These are phyloP conservation scores for Asbolus verrucosus DNA, from an alignment of 1,140 invertebrate species.

Conservation along the genomic window DNA sequence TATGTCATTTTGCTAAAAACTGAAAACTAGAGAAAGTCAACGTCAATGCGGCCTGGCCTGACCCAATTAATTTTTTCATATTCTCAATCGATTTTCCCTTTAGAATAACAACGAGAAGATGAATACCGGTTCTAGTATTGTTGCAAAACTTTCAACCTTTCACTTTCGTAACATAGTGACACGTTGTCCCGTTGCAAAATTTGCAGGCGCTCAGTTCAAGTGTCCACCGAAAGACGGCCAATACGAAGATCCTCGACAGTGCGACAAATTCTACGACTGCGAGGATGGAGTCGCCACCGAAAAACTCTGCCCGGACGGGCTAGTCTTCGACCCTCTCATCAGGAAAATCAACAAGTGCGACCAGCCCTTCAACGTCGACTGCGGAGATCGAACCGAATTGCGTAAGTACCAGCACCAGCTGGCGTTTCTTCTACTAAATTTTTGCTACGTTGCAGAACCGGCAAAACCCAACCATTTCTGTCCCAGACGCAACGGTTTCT, in stretches of 20 bases:
- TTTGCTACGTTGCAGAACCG: conserved; percentile 72
- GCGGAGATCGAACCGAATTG: conserved; percentile 84
- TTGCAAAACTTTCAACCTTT: conserved; percentile 8
- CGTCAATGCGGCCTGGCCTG: no score
- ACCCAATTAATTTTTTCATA: no score
- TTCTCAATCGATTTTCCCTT: no score
- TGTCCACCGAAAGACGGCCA: conserved; percentile 84
- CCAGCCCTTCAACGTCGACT: conserved; percentile 91
- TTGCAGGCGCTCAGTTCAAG: conserved; percentile 77
- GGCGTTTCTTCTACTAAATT: not conserved
- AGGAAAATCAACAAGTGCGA: conserved; percentile 90
- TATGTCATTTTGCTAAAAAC: conserved; percentile 15
- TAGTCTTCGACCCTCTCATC: conserved; percentile 87
- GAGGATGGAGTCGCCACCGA: conserved; percentile 77
- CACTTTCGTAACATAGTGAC: not conserved
- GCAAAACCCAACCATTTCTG: conserved; percentile 80
- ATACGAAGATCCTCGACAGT: conserved; percentile 82
- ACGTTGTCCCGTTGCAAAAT: no score
- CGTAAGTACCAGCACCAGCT: conserved; percentile 76
- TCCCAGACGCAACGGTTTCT: conserved; percentile 88
- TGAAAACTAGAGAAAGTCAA: no score
- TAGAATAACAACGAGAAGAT: no score
- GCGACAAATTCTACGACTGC: conserved; percentile 89
- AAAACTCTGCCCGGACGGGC: conserved; percentile 86
- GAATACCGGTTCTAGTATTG: not conserved